Evolutionary conservation across 2,888 invertebrate species (phyloP).

Genomic region (Plutella xylostella): DNA sequence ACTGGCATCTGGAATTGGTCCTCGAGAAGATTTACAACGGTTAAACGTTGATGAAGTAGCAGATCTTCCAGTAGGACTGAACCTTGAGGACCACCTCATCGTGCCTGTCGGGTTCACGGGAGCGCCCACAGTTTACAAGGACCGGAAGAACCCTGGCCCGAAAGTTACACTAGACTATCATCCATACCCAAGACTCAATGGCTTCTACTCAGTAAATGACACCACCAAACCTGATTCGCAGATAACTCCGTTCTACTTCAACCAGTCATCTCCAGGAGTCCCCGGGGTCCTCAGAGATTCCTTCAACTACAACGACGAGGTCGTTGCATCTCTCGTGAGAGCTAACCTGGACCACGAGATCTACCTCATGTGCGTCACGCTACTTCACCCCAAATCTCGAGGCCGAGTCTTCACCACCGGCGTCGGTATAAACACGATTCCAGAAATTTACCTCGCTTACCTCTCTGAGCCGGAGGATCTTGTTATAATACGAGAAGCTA

Average conservation of each 20-base stretch:
- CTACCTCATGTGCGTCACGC: conserved; percentile 15
- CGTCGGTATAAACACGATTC: neutral
- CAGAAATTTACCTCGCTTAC: conserved; percentile 2
- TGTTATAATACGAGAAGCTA: conserved; percentile 21
- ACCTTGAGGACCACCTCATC: neutral
- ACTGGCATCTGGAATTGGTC: conserved; percentile 5
- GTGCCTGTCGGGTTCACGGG: neutral
- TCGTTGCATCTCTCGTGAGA: neutral
- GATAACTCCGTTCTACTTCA: too few species aligned
- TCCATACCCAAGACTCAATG: neutral
- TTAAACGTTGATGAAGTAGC: neutral
- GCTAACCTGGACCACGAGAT: neutral
- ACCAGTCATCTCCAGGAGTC: too few species aligned
- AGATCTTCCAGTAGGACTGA: conserved; percentile 4
- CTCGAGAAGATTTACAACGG: neutral
- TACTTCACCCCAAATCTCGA: conserved; percentile 26
- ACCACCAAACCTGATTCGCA: neutral
- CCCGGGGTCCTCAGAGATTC: too few species aligned
- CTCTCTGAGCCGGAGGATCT: conserved; percentile 19
- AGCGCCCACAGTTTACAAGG: neutral
- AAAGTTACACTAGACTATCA: neutral
- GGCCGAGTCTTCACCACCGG: conserved; percentile 24
- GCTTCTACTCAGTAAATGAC: neutral
- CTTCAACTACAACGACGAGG: neutral
- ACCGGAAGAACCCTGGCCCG: neutral